Base-by-base conservation (phyloP, 1,140 invertebrate species). In the Ips typographus region DNA sequence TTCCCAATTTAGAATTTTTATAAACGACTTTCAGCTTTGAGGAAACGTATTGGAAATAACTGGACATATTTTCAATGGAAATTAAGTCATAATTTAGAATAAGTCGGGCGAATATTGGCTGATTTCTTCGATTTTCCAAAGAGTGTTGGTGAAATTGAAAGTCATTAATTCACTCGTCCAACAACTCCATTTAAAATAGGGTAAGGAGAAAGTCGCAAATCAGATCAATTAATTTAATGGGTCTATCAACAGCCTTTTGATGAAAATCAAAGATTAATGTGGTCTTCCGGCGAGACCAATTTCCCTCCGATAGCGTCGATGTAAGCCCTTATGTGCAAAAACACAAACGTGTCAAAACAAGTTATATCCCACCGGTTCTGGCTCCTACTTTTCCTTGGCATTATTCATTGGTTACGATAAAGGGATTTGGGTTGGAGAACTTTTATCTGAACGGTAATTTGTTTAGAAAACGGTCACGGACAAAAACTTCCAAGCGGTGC, bases 381-480 rank as follows among this genome's bases (percentile, higher is more conserved):
- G 70, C 65, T 72, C 22, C 47, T 63, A 51, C 60, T 63, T 40
- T 65, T 65, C 40, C 51, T 49, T 71, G 76, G 73, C 77, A 79
- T 79, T 79, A 78, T 79, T 79, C 77, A 78, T 78, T 74, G 76
- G 71, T 38, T 69, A 70, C 73, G 77, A 79, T 79, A 79, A 79
- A 77, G 73, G 77, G 76, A 78, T 77, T 79, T 78, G 70, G 73
- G 73, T 73, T 73, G 55, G 56, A 74, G 76, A 79, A 77, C 72
- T 79, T 78, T 79, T 79, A 79, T 79, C 77, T 78, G 71, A 73
- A 73, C 72, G 56, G 76, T 78, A 79, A 79, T 79, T 79, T 79
- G 77, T 79, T 78, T 79, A 78, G 77, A 73, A 77, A 79, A 78
- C 73, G 74, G 73, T 73, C 73, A 63, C 72, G 70, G 71, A 75